A percentile compares a stretch with the other conserved stretches of the same genome.
Conservation (phyloP, 2,113 vertebrate species). For the Eurypyga helias region DNA sequence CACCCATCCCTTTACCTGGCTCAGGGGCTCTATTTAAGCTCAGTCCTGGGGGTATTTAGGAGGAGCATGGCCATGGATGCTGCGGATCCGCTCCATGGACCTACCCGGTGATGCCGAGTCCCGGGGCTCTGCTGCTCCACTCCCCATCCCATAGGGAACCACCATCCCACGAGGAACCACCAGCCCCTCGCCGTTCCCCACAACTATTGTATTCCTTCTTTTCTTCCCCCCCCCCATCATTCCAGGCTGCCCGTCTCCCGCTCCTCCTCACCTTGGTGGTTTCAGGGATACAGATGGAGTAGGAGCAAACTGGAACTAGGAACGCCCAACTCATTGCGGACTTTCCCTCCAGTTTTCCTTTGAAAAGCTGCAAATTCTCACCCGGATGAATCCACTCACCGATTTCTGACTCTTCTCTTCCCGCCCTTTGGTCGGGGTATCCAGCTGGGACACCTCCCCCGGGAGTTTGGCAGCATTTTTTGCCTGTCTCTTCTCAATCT, state of each 20-base stretch:
- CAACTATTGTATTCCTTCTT: background rate
- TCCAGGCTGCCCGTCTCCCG: background rate
- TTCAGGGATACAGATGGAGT: too few relatives aligned
- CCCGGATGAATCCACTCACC: background rate
- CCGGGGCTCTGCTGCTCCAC: background rate
- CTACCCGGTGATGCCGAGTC: background rate
- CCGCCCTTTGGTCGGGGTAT: fast-evolving
- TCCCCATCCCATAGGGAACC: fast-evolving
- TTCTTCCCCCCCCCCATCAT: fast-evolving
- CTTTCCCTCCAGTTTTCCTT: background rate
- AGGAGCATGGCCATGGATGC: fast-evolving
- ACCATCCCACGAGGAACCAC: background rate
- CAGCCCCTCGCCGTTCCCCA: too few relatives aligned
- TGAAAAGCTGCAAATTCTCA: background rate
- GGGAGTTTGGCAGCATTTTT: background rate
- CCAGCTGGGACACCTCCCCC: background rate
- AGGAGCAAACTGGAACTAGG: fast-evolving
- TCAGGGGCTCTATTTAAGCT: background rate
- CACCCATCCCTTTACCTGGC: background rate
- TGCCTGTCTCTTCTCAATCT: background rate
- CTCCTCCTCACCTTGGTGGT: too few relatives aligned
- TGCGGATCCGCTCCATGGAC: background rate
- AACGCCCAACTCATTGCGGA: background rate
- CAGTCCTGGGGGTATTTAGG: background rate
- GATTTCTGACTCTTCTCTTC: background rate